Percentiles rank a stretch among this genome's conserved stretches.
phyloP scores from a whole-genome alignment of 2,888 invertebrate species.

The Agrotis exclamationis region DNA sequence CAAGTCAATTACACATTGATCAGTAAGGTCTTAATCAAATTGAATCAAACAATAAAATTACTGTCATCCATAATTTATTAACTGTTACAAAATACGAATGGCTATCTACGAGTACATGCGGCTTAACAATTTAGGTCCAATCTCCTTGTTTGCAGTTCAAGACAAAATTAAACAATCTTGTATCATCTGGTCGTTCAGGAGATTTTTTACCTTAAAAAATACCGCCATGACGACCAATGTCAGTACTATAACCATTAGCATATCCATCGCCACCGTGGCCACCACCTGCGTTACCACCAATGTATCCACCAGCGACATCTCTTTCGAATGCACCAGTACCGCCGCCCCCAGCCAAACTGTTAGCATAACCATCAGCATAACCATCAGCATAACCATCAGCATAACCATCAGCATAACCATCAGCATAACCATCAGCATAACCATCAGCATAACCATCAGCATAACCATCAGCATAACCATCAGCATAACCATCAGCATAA shows the following conservation, averaged over 20 bases:
- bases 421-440: not conserved
- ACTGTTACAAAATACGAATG: not conserved
- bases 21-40: not conserved
- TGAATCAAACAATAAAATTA: constrained; percentile 1
- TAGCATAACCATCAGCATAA: too few relatives aligned
- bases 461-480: not conserved
- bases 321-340: too few relatives aligned
- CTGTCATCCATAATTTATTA: constrained; percentile 6
- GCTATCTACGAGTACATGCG: not conserved
- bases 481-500: not conserved
- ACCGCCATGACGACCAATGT: too few relatives aligned
- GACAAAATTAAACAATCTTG: constrained; percentile 8
- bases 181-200: not conserved
- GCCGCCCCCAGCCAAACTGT: too few relatives aligned
- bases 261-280: not conserved
- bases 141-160: constrained; percentile 5
- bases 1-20: not conserved
- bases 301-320: not conserved
- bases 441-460: not conserved
- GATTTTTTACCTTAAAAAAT: not conserved
- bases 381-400: not conserved
- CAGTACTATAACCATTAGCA: not conserved
- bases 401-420: not conserved
- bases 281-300: not conserved
- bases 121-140: constrained; percentile 5